Percentiles rank a stretch among this genome's conserved stretches.
Evolutionary conservation across 2,888 invertebrate genomes (phyloP).

Genomic region (Helleia helle): DNA sequence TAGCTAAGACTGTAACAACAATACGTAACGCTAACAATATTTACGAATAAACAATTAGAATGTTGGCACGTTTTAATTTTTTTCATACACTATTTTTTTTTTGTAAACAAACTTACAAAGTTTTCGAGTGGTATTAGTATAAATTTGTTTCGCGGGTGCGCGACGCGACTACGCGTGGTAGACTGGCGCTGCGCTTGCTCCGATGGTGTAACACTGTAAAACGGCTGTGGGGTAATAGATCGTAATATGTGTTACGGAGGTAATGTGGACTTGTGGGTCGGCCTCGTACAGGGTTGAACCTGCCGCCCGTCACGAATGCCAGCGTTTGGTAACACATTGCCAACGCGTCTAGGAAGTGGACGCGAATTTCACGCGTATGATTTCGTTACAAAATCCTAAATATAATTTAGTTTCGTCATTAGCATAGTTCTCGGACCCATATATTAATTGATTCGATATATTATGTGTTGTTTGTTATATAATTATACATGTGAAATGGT

Average conservation of each 20-base stretch:
- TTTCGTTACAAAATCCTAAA: not conserved
- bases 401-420: not conserved
- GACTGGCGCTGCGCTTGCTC: slow-evolving; percentile 44
- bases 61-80: no score
- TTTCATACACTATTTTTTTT: not conserved
- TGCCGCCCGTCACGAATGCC: slow-evolving; percentile 20
- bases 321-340: slow-evolving; percentile 14
- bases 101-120: slow-evolving; percentile 11
- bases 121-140: slow-evolving; percentile 3
- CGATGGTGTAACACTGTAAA: slow-evolving; percentile 25
- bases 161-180: slow-evolving; percentile 56
- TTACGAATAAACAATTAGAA: no score
- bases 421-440: no score
- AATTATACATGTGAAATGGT: no score
- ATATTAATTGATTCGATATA: no score
- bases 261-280: slow-evolving; percentile 53
- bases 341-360: slow-evolving; percentile 4
- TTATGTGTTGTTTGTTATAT: no score
- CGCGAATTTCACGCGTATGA: slow-evolving; percentile 10
- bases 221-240: slow-evolving; percentile 35
- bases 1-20: slow-evolving; percentile 48
- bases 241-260: slow-evolving; percentile 53
- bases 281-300: slow-evolving; percentile 27
- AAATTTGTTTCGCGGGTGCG: slow-evolving; percentile 39
- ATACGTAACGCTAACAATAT: slow-evolving; percentile 11